Base-by-base conservation (phyloP, 2,888 invertebrate species). In the Smittia aterrima region DNA sequence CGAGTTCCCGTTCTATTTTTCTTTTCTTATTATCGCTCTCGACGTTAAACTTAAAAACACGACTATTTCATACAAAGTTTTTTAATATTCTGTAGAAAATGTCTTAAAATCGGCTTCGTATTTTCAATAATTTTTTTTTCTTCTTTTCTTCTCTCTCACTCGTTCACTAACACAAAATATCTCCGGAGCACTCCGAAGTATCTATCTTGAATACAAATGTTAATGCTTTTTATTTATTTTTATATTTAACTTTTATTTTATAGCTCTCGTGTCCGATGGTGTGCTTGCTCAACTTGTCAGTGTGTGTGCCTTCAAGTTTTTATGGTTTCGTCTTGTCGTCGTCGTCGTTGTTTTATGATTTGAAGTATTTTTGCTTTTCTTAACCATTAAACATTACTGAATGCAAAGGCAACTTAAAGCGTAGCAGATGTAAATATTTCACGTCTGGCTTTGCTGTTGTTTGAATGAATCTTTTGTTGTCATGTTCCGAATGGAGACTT, bases 241-340 rank as follows among this genome's bases (percentile, higher is more conserved):
- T 71, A 71, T 71, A 71, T 71, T 71, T 71, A 71, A 71, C 53
- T 54, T 71, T 71, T 71, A 71, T 71, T 71, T 71, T 71, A 71
- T 71, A 54, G 54, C 70, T 71, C 70, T 68, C 47, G 4, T 32
- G 70, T 71, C 70, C 70, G 70, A 54, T 71, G 25, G 16, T 68
- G 24, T n/a, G 20, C 38, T 32, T 22, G 6, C 16, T 18, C 18
- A 6, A 41, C 27, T 53, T 71, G 47, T 53, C 54, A 18, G 70
- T 71, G 54, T 20, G 9, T 22, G 25, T 22, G 22, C 18, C 70
- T 54, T 58, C 54, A 32, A 71, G 27, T 71, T 71, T 41, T 71
- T 71, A 54, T 71, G 70, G 53, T 71, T 53, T 71, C 54, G 18
- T 71, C 54, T 41, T 25, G 25, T 71, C 32, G 53, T 71, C 47